Evolutionary conservation across 2,888 invertebrate genomes (phyloP).

Genomic region (Sialis lutaria): DNA sequence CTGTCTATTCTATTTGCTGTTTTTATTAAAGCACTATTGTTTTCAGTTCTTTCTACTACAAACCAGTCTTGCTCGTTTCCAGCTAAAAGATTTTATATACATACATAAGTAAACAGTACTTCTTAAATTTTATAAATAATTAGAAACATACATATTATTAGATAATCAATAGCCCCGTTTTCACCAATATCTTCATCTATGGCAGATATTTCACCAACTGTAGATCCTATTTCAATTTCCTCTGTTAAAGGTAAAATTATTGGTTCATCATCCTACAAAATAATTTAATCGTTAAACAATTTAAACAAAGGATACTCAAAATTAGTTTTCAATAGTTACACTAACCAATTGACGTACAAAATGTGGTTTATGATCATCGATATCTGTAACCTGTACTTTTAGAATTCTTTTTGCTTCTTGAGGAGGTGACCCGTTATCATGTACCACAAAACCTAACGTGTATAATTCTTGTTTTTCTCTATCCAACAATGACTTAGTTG

Average conservation of each 20-base stretch:
- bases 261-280: constrained; percentile 41
- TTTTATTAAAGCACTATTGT: constrained; percentile 44
- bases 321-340: constrained; percentile 9
- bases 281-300: background rate
- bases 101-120: too few relatives aligned
- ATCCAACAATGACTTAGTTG: constrained; percentile 49
- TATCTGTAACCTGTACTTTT: constrained; percentile 48
- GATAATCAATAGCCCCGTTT: constrained; percentile 58
- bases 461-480: constrained; percentile 57
- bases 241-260: constrained; percentile 43
- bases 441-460: constrained; percentile 59
- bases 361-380: constrained; percentile 63
- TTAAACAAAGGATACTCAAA: background rate
- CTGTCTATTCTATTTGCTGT: constrained; percentile 46
- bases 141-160: constrained; percentile 36
- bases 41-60: constrained; percentile 38
- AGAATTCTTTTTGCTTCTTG: constrained; percentile 57
- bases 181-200: constrained; percentile 58
- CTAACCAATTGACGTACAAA: constrained; percentile 49
- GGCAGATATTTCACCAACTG: constrained; percentile 49
- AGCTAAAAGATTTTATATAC: constrained; percentile 26
- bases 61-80: constrained; percentile 54
- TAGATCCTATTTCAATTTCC: constrained; percentile 44
- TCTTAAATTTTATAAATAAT: background rate
- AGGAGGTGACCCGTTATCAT: constrained; percentile 60